Evolutionary conservation across 2,113 vertebrate species (phyloP).

Genomic region (Barbus barbus): DNA sequence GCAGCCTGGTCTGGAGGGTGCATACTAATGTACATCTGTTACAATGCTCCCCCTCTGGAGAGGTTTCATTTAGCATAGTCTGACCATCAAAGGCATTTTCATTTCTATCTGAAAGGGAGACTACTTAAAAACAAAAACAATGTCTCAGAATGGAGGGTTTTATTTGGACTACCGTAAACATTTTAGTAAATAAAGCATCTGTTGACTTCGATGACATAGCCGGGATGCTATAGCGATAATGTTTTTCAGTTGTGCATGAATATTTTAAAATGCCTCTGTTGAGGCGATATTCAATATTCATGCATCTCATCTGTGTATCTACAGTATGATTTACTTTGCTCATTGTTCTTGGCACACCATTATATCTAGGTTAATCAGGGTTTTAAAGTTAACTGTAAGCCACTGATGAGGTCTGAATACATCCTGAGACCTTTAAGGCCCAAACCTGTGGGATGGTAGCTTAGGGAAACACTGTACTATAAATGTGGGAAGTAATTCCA

Average conservation of each 20-base stretch:
- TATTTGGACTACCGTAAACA: background rate
- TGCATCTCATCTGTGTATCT: slow-evolving; percentile 21
- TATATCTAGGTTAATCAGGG: slow-evolving; percentile 50
- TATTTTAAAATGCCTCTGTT: slow-evolving; percentile 14
- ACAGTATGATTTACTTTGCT: slow-evolving; percentile 16
- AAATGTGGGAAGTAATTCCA: slow-evolving; percentile 72
- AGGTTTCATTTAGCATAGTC: slow-evolving; percentile 1
- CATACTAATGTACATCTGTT: slow-evolving; percentile 76
- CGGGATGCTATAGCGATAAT: background rate
- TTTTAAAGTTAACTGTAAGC: slow-evolving; percentile 41
- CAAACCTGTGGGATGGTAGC: slow-evolving; percentile 28
- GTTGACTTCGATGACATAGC: background rate
- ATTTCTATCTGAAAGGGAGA: background rate
- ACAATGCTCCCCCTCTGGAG: slow-evolving; percentile 7
- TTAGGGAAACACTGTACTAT: slow-evolving; percentile 59
- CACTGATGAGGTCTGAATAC: slow-evolving; percentile 46
- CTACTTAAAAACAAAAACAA: background rate
- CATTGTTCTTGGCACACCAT: slow-evolving; percentile 16
- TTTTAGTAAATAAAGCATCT: slow-evolving; percentile 1
- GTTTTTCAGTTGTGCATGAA: background rate
- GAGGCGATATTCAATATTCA: slow-evolving; percentile 21
- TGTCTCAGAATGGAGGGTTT: background rate
- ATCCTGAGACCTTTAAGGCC: slow-evolving; percentile 44
- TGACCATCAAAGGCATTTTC: background rate
- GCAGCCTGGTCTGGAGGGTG: slow-evolving; percentile 55